Base-by-base conservation (phyloP, 2,113 vertebrate genomes). In the Anas platyrhynchos region DNA sequence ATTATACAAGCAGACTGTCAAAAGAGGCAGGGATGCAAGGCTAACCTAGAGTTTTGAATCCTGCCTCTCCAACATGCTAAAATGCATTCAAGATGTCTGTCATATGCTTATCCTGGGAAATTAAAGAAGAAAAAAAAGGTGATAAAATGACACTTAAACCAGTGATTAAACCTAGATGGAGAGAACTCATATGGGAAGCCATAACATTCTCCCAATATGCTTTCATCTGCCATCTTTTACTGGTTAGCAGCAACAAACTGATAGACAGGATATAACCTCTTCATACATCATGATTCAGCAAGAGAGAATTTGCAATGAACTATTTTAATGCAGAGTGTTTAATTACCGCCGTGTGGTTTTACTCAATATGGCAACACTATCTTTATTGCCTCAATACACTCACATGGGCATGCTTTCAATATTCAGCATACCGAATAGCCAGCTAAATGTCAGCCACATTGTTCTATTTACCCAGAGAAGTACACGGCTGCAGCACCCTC, bases 281-380 rank as follows among this genome's bases (percentile, higher is more conserved):
- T 34, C 74, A 61, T 25, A 77, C 34, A 44, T 3, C 78, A 86
- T 11, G 86, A 55, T 9, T 76, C 83, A 87, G 62, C 73, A 61
- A 71, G 65, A 50, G 63, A 75, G 68, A 88, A 43, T 73, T 90
- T 69, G 10, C 46, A 88, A 75, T 23, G 13, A 89, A 61, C 56
- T 46, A 20, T 14, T 92, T 54, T 17, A 75, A 94, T 11, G 77
- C 77, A 90, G 43, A 31, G 36, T 13, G 56, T 52, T 95, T 94
- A 96, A 94, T 89, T 75, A 82, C 52, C n/a, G 3, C 76, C 34
- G 1, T 52, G 91, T 65, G 95, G 92, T 54, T 93, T 82, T n/a
- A 81, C 56, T 93, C 69, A 84, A 56, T 25, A 83, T 21, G 69
- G 94, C 86, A 88, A 34, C 43, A 2, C 46, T 11, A 46, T 46